phyloP scores from a whole-genome alignment of 1,140 invertebrate species.

The Rhagoletis pomonella region DNA sequence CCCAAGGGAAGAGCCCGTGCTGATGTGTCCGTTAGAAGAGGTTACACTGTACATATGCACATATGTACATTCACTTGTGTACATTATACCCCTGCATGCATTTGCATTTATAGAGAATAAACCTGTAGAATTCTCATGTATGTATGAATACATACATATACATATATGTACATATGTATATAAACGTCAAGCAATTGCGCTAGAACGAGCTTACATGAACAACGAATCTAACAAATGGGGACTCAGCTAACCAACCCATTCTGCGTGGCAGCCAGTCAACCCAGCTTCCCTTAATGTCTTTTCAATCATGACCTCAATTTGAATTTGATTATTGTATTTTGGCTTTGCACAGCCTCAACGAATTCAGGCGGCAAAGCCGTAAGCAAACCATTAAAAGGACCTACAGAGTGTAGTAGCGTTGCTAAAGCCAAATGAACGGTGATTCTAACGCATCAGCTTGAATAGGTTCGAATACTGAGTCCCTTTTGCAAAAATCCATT shows the following conservation, averaged over 20 bases:
- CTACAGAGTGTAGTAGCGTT: not conserved
- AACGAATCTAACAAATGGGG: not conserved
- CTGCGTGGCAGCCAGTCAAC: slow-evolving; percentile 3
- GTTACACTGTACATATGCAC: no score
- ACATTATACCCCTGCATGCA: not conserved
- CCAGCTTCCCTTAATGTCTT: slow-evolving; percentile 47
- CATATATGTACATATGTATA: no score
- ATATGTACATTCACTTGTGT: no score
- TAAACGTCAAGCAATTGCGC: not conserved
- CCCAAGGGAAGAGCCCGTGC: no score
- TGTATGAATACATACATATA: no score
- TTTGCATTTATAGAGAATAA: not conserved
- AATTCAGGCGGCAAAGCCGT: not conserved
- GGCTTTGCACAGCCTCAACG: slow-evolving; percentile 53
- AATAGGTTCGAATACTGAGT: slow-evolving; percentile 9
- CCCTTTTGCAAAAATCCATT: not conserved
- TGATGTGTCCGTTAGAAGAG: no score
- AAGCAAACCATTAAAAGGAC: not conserved
- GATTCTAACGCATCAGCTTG: not conserved
- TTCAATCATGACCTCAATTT: slow-evolving; percentile 73
- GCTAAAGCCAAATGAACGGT: slow-evolving; percentile 7
- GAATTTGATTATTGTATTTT: slow-evolving; percentile 69
- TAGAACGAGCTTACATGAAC: not conserved
- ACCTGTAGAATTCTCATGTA: not conserved
- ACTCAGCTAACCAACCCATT: not conserved